Evolutionary conservation across 1,140 invertebrate species (phyloP).

Genomic region (Leptinotarsa defecta): DNA sequence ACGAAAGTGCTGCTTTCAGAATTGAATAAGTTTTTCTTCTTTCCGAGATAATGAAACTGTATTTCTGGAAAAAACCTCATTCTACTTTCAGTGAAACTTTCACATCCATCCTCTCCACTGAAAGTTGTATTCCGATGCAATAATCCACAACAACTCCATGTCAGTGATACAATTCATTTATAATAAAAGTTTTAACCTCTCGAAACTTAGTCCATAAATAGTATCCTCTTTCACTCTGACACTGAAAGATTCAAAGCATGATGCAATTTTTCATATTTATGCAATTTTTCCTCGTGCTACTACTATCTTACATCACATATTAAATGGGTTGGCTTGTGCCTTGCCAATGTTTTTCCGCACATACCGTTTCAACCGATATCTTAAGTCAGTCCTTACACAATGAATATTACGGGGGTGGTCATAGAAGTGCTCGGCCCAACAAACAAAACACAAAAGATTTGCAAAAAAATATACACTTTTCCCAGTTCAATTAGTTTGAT

Average conservation of each 20-base stretch:
- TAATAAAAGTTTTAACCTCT: constrained; percentile 4
- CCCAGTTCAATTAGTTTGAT: too few species aligned
- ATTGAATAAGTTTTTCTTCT: background rate
- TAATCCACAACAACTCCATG: background rate
- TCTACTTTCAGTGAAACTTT: background rate
- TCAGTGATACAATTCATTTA: background rate
- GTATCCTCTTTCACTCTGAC: constrained; percentile 3
- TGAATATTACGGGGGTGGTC: too few species aligned
- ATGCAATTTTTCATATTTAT: background rate
- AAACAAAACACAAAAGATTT: too few species aligned
- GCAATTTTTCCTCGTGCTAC: background rate
- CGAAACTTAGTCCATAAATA: constrained; percentile 8
- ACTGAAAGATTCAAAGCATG: background rate
- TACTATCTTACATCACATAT: too few species aligned
- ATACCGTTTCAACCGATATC: too few species aligned
- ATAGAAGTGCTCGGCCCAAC: too few species aligned
- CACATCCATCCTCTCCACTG: background rate
- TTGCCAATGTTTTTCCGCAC: too few species aligned
- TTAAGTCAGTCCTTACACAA: too few species aligned
- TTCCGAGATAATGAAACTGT: background rate
- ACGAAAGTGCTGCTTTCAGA: background rate
- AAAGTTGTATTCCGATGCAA: constrained; percentile 2
- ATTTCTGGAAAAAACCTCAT: background rate
- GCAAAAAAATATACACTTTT: too few species aligned
- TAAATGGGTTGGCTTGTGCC: too few species aligned